Conservation (phyloP, 2,797 vertebrate genomes). For the Pelochelys cantorii region DNA sequence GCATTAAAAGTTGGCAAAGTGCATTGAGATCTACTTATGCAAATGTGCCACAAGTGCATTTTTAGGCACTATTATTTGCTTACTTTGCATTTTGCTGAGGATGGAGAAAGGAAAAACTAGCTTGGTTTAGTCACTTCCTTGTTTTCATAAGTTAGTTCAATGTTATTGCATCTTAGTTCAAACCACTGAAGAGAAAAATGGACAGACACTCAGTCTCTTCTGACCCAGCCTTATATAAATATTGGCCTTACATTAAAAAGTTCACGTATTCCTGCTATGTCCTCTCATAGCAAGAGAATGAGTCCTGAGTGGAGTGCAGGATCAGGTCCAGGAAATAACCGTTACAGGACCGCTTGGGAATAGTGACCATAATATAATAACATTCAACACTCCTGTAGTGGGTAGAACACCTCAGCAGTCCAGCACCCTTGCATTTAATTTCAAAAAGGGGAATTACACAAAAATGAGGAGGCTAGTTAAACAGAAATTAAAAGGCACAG, state of each 20-base stretch:
- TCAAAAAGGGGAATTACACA: too few relatives aligned
- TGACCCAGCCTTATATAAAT: neutral
- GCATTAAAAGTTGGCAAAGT: neutral
- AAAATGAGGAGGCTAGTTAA: too few relatives aligned
- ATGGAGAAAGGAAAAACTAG: neutral
- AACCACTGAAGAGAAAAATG: neutral
- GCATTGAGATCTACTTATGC: neutral
- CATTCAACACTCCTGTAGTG: too few relatives aligned
- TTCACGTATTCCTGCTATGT: neutral
- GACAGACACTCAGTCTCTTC: too few relatives aligned
- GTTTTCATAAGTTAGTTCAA: neutral
- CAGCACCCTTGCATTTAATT: too few relatives aligned
- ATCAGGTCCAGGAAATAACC: too few relatives aligned
- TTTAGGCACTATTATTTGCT: neutral
- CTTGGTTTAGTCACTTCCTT: neutral
- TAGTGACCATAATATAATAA: too few relatives aligned
- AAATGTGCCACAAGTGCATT: neutral
- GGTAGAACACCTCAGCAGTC: too few relatives aligned
- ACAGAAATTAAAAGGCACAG: too few relatives aligned
- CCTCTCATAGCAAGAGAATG: too few relatives aligned
- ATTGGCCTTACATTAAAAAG: neutral
- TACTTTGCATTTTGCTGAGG: neutral
- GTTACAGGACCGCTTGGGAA: too few relatives aligned
- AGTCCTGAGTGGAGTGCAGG: too few relatives aligned
- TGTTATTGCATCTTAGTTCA: neutral